phyloP scores from a whole-genome alignment of 2,888 invertebrate species.

The Thymelicus sylvestris region DNA sequence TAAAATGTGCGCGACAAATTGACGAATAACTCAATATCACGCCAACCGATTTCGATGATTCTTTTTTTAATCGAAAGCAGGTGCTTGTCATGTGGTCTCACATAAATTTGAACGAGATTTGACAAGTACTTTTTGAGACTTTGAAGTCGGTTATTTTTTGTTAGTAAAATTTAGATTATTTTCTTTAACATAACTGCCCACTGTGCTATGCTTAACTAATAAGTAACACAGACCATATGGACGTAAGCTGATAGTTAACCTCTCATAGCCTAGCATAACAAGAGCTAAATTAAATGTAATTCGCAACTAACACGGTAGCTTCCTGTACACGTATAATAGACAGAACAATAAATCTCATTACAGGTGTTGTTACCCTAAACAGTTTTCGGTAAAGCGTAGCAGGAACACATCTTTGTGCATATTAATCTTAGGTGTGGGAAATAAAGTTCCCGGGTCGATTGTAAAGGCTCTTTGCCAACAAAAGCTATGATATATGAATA shows the following conservation, averaged over 20 bases:
- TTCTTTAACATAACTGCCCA: too few relatives aligned
- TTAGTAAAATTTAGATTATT: too few relatives aligned
- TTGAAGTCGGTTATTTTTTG: too few relatives aligned
- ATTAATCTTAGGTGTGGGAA: conserved; percentile 31
- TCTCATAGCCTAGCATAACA: background rate
- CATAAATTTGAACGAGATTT: too few relatives aligned
- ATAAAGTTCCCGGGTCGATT: conserved; percentile 27
- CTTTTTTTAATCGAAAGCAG: too few relatives aligned
- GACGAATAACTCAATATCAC: too few relatives aligned
- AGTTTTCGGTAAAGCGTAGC: conserved; percentile 42
- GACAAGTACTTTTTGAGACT: too few relatives aligned
- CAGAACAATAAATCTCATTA: conserved; percentile 18
- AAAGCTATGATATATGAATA: conserved; percentile 6
- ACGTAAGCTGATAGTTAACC: background rate
- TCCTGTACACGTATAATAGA: background rate
- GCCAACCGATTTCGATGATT: too few relatives aligned
- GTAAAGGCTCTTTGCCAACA: conserved; percentile 9
- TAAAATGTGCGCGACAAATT: too few relatives aligned
- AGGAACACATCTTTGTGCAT: conserved; percentile 43
- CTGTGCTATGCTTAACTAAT: background rate
- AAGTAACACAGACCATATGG: background rate
- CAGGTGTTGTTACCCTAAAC: conserved; percentile 7
- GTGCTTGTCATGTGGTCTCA: too few relatives aligned
- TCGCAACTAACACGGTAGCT: background rate
- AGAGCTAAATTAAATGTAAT: conserved; percentile 1